Evolutionary conservation across 1,140 invertebrate genomes (phyloP), one percentile per base, ranked within the genome.

Genomic region (Drosophila subobscura): DNA sequence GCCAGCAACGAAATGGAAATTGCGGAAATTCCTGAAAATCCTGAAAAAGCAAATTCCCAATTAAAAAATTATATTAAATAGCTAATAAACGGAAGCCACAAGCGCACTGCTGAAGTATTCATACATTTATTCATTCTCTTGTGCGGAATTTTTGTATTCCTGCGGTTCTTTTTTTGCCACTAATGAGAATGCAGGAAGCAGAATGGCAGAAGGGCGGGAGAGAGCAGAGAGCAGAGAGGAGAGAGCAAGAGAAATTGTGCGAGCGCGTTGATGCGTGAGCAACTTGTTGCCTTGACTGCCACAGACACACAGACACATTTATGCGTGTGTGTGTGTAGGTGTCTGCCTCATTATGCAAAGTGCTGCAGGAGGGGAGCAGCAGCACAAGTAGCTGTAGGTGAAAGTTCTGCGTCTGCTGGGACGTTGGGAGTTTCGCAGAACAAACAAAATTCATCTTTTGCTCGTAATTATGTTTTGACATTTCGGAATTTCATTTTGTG

Each of bases 291-390:
- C 65, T 53, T 53, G 58, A 45, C 58, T 25, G 8, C 37, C 14
- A 22, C 27, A 14, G 50, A 45, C 25, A 42, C 33, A 47, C 23
- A 53, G 23, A 14, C 46, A 55, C 45, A 47, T 40, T 20, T 20
- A 20, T 5, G 37, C 8, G 53, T 8, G 16, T 7, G 25, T 6
- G 3, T 20, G 25, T 23, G 14, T 25, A 56, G 16, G 49, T 44
- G 14, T 37, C 63, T 74, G 59, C 67, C 81, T 85, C 81, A 85
- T 85, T 85, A 85, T 85, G 73, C 64, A 85, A 86, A 85, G 81
- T 85, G 81, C 68, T 74, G 27, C 49, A 5, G 25, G n/a, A 33
- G 45, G n/a, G 29, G 37, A 8, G 12, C 7, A 40, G 37, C n/a
- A 27, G 25, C 46, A 12, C 6, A 12, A 27, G 42, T 51, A 51